Conservation (phyloP, 92 coral and sea anemone species). For the Heteractis magnifica region DNA sequence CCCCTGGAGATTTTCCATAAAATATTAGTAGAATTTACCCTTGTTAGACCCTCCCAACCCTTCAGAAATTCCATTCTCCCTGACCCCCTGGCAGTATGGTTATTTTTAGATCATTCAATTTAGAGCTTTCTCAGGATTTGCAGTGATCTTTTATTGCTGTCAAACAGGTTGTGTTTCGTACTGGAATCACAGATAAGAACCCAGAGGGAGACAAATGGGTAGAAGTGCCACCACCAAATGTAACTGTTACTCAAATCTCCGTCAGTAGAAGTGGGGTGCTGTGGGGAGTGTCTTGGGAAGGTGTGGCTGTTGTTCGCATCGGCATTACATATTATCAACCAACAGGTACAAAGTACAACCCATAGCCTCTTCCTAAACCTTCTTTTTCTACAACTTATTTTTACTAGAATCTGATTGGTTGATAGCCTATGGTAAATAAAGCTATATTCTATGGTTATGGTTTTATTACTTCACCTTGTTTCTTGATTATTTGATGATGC, state of each 20-base stretch:
- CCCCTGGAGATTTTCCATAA: no score
- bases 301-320: conserved; percentile 71
- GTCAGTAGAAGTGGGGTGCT: conserved; percentile 88
- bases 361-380: neutral
- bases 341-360: conserved; percentile 70
- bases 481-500: no score
- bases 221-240: conserved; percentile 74
- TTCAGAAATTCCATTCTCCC: no score
- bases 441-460: no score
- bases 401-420: neutral
- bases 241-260: conserved; percentile 79
- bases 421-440: neutral
- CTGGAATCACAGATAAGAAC: conserved; percentile 72
- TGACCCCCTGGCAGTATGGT: no score
- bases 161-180: conserved; percentile 77
- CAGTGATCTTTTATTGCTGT: neutral
- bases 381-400: neutral
- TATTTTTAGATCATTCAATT: no score
- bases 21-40: no score
- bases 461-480: no score
- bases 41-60: no score
- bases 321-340: conserved; percentile 81
- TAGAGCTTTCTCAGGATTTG: neutral
- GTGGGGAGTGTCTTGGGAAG: conserved; percentile 96
- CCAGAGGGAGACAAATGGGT: conserved; percentile 86